These are phyloP conservation scores for Exaiptasia diaphana DNA, from an alignment of 64 coral and sea anemone genomes.

Conservation along the genomic window DNA sequence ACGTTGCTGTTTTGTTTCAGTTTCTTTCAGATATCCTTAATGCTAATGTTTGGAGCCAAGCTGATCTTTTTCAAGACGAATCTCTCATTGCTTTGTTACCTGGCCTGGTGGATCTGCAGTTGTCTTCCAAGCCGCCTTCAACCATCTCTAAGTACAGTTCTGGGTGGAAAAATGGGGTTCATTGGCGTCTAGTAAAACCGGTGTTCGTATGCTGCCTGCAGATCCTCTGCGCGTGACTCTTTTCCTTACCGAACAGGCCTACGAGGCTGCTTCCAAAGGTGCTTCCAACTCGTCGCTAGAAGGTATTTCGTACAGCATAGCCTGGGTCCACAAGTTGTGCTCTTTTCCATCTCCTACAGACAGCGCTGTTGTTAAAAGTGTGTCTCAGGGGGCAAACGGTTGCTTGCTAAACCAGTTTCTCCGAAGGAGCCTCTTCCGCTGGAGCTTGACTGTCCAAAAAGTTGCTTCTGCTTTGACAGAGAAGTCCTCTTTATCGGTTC, in stretches of 20 bases:
- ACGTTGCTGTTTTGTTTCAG: not conserved
- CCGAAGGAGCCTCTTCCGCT: not conserved
- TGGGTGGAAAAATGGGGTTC: not conserved
- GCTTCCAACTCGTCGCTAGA: not conserved
- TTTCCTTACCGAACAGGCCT: not conserved
- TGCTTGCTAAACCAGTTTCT: not conserved
- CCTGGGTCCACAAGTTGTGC: not conserved
- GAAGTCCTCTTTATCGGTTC: not conserved
- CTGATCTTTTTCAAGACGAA: not conserved
- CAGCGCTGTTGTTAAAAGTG: not conserved
- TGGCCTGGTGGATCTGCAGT: not conserved
- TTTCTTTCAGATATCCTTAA: not conserved
- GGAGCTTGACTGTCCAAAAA: not conserved
- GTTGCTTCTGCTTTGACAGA: not conserved
- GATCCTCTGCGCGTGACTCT: not conserved
- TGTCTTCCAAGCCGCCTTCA: not conserved
- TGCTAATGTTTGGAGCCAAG: not conserved
- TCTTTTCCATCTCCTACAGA: not conserved
- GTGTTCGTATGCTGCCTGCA: not conserved
- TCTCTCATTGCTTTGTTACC: not conserved
- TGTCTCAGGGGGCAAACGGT: not conserved
- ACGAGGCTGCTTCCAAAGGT: not conserved
- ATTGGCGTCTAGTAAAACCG: not conserved
- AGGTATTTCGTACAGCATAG: not conserved
- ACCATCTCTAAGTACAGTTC: not conserved